Percentiles rank a stretch among this genome's conserved stretches.
phyloP scores from a whole-genome alignment of 2,113 vertebrate genomes.

The Cranoglanis bouderius region DNA sequence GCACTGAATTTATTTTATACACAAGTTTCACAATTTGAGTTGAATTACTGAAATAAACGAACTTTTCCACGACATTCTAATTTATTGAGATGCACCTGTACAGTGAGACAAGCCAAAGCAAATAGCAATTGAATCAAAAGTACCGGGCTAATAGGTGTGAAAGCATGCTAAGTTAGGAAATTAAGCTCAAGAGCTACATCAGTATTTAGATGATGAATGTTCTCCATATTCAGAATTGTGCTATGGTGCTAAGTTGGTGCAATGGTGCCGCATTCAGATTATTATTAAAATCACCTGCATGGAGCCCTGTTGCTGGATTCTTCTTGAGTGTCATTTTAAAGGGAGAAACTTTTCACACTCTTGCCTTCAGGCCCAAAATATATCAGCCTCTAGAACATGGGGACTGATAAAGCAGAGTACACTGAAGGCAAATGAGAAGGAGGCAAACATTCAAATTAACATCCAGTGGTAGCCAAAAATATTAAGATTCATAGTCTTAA shows the following conservation, averaged over 20 bases:
- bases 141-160: not conserved
- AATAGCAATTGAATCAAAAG: not conserved
- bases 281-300: not conserved
- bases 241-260: no score
- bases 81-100: no score
- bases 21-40: no score
- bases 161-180: not conserved
- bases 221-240: not conserved
- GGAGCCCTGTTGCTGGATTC: not conserved
- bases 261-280: not conserved
- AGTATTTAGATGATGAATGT: not conserved
- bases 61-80: no score
- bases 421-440: not conserved
- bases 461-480: not conserved
- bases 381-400: not conserved
- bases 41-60: no score
- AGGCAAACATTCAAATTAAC: not conserved
- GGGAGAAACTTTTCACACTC: not conserved
- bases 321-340: not conserved
- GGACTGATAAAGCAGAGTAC: not conserved
- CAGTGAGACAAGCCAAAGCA: no score
- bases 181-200: not conserved
- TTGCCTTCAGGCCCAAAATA: not conserved
- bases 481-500: not conserved
- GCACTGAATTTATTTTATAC: no score